Conservation (phyloP, 2,797 vertebrate species). For the Moxostoma hubbsi region DNA sequence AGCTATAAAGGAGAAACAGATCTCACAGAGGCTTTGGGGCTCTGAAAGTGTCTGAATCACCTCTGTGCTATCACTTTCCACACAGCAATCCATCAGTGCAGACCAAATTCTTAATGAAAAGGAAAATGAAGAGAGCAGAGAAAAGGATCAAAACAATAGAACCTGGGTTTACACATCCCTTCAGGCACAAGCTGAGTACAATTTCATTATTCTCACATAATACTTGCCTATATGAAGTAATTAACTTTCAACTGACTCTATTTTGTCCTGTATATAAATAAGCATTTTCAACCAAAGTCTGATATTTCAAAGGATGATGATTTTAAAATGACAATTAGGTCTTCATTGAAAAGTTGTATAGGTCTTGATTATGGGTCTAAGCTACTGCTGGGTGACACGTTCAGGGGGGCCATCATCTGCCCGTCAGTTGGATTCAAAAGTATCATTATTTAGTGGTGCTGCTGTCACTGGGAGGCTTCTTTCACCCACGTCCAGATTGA, state of each 20-base stretch:
- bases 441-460: conserved; percentile 43
- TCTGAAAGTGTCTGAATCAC: conserved; percentile 59
- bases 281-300: neutral
- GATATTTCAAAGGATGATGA: neutral
- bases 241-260: conserved; percentile 1
- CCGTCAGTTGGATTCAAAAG: conserved; percentile 36
- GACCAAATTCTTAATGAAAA: conserved; percentile 57
- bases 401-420: conserved; percentile 35
- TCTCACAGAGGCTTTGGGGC: conserved; percentile 59
- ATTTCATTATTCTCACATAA: conserved; percentile 22
- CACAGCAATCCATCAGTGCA: conserved; percentile 63
- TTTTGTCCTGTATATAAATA: conserved; percentile 20
- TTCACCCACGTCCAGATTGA: conserved; percentile 46
- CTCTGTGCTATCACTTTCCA: conserved; percentile 67
- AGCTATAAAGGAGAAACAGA: conserved; percentile 53
- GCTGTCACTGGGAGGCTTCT: conserved; percentile 42
- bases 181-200: neutral
- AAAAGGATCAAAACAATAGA: conserved; percentile 35
- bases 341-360: conserved; percentile 11
- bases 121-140: conserved; percentile 36
- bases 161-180: conserved; percentile 23
- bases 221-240: conserved; percentile 22
- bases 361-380: conserved; percentile 25
- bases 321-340: conserved; percentile 33
- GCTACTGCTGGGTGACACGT: conserved; percentile 6